Evolutionary conservation across 1,140 invertebrate species (phyloP), one percentile per base, ranked within the genome.

Genomic region (Drosophila parvula): DNA sequence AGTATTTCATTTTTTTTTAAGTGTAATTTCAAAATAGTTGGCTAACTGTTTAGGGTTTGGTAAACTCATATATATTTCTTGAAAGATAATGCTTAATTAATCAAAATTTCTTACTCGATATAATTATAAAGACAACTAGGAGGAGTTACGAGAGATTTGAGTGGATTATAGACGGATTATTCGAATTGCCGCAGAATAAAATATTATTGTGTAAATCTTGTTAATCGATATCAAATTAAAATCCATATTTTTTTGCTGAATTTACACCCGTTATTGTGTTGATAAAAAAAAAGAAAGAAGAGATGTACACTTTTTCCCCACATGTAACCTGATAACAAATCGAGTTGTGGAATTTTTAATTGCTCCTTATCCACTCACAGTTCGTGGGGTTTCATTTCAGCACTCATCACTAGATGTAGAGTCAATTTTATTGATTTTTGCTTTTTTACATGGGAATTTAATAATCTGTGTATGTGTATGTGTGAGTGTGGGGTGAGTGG

Each of bases 381-480:
- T 34, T 14, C 48, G 68, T 30, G 28, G 22, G 30, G 30, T 16
- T 70, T 50, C 22, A 30, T 36, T 70, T 58, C 50, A 36, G 30
- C 6, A 34, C 65, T 48, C 67, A 75, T 57, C 44, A 45, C 60
- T 47, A 64, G 58, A 68, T 69, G 51, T 67, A 47, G 78, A 78
- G 79, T 79, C 58, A 79, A 75, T 78, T 78, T 86, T 86, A 86
- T 86, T 89, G 83, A 86, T 86, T 86, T 86, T 89, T 83, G 73
- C 51, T 64, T 82, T 74, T 86, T 85, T 84, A 80, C 81, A 83
- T 79, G 62, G 53, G 48, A 74, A 83, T 79, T 78, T 83, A 82
- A 83, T 81, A 82, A 82, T 59, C 71, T 75, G 41, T 32, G 40
- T 67, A 47, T 16, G 69, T 32, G 63, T 30, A 40, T 53, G 56